A percentile compares a stretch with the other conserved stretches of the same genome.
phyloP scores from a whole-genome alignment of 1,140 invertebrate species.

The Aphaenogaster ashmeadi region DNA sequence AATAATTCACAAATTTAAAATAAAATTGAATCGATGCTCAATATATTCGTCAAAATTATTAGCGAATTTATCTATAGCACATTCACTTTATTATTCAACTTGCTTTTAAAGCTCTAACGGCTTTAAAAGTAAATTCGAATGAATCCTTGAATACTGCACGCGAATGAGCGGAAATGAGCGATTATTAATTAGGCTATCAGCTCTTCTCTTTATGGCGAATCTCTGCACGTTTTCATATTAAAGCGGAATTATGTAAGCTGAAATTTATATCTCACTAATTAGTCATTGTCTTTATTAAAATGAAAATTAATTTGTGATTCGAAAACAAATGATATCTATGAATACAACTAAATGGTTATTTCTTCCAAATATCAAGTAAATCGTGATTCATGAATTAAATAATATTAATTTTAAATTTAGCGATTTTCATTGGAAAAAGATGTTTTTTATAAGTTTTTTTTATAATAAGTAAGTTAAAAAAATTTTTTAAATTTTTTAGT shows the following conservation, averaged over 20 bases:
- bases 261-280: slow-evolving; percentile 33
- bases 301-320: slow-evolving; percentile 4
- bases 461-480: neutral
- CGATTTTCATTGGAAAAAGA: neutral
- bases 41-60: slow-evolving; percentile 8
- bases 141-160: neutral
- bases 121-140: slow-evolving; percentile 42
- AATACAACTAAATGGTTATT: slow-evolving; percentile 15
- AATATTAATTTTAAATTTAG: slow-evolving; percentile 4
- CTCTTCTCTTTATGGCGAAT: neutral
- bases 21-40: neutral
- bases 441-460: neutral
- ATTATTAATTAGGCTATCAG: slow-evolving; percentile 48
- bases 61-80: neutral
- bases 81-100: slow-evolving; percentile 26
- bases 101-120: neutral
- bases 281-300: slow-evolving; percentile 31
- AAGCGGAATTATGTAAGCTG: neutral
- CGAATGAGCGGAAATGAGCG: neutral
- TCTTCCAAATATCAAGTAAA: neutral
- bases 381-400: neutral
- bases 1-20: slow-evolving; percentile 7
- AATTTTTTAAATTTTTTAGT: neutral
- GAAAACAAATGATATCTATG: neutral
- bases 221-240: slow-evolving; percentile 4